Conservation (phyloP, 2,888 invertebrate species). For the Phragmatobia fuliginosa region DNA sequence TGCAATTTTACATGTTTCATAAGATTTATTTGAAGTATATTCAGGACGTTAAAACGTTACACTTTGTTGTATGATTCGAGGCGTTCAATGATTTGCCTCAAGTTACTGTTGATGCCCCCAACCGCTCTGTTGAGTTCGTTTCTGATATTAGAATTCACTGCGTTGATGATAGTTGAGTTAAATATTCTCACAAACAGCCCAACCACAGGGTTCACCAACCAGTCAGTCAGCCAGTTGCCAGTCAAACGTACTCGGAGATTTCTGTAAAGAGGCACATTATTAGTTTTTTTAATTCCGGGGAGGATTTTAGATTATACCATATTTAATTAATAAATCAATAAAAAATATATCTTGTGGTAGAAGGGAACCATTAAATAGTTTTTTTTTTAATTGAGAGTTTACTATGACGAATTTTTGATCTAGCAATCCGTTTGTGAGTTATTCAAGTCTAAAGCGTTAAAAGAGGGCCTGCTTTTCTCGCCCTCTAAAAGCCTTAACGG, state of each 20-base stretch:
- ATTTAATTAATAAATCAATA: too few relatives aligned
- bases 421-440: too few relatives aligned
- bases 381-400: too few relatives aligned
- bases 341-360: too few relatives aligned
- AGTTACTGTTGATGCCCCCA: conserved; percentile 67
- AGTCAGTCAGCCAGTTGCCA: conserved; percentile 81
- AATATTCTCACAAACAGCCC: conserved; percentile 75
- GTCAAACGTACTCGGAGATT: conserved; percentile 79
- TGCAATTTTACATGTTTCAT: not conserved
- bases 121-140: conserved; percentile 66
- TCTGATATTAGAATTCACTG: conserved; percentile 74
- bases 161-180: conserved; percentile 77
- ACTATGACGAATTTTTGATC: too few relatives aligned
- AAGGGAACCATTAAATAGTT: too few relatives aligned
- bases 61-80: not conserved
- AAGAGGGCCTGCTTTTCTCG: too few relatives aligned
- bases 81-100: conserved; percentile 56
- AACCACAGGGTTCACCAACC: conserved; percentile 82
- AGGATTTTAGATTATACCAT: not conserved
- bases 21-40: not conserved
- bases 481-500: too few relatives aligned
- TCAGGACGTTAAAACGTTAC: not conserved
- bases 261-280: conserved; percentile 60
- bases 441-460: too few relatives aligned
- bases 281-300: not conserved